Conservation (phyloP, 2,113 vertebrate species). For the Syngnathus scovelli region DNA sequence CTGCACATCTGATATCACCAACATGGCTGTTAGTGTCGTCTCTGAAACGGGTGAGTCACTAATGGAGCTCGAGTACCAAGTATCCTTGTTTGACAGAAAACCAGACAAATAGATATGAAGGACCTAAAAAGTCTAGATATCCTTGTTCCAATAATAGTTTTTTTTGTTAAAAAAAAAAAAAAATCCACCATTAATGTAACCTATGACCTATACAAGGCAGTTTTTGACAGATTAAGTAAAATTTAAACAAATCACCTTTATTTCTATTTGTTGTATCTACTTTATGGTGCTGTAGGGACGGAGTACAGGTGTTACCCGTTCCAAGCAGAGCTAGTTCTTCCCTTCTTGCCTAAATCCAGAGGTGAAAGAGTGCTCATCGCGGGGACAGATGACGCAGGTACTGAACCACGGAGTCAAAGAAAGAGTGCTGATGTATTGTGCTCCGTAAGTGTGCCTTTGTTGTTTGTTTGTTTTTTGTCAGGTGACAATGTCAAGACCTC, state of each 20-base stretch:
- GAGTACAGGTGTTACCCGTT: slow-evolving; percentile 91
- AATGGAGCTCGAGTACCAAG: neutral
- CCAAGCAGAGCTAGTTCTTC: slow-evolving; percentile 81
- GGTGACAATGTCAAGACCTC: slow-evolving; percentile 50
- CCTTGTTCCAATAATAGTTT: neutral
- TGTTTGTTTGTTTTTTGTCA: slow-evolving; percentile 38
- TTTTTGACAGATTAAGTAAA: neutral
- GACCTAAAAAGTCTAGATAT: neutral
- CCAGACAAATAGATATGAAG: neutral
- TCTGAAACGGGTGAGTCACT: slow-evolving; percentile 78
- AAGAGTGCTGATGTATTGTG: neutral
- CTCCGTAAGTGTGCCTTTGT: neutral
- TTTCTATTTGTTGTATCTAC: neutral
- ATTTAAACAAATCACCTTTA: too few relatives aligned
- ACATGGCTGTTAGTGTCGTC: slow-evolving; percentile 81
- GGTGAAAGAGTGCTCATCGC: slow-evolving; percentile 72
- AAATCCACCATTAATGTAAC: neutral
- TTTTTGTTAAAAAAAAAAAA: neutral
- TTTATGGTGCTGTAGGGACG: slow-evolving; percentile 72
- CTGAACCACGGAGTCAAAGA: slow-evolving; percentile 10
- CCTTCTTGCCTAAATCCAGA: slow-evolving; percentile 84
- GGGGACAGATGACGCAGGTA: slow-evolving; percentile 77
- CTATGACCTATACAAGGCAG: neutral
- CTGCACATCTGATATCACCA: slow-evolving; percentile 83
- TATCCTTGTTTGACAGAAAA: neutral